These are phyloP conservation scores for Brenthis daphne DNA, from an alignment of 2,888 invertebrate species.

Conservation along the genomic window DNA sequence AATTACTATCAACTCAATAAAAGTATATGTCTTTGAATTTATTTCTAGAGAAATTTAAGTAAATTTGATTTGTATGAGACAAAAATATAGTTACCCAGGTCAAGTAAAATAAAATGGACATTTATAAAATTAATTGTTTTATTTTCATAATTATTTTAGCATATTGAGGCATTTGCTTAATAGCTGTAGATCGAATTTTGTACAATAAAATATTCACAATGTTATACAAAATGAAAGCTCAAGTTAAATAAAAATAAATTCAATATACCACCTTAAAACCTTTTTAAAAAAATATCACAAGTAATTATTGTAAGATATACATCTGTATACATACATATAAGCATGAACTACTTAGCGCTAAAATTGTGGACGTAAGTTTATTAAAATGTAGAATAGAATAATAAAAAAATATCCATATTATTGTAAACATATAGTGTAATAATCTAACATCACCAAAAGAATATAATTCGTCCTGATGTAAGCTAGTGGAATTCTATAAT, in stretches of 20 bases:
- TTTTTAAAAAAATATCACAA: slow-evolving; percentile 44
- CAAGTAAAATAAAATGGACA: slow-evolving; percentile 24
- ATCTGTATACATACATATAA: slow-evolving; percentile 30
- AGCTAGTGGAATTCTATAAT: slow-evolving; percentile 18
- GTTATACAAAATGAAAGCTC: slow-evolving; percentile 20
- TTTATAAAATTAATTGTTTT: slow-evolving; percentile 33
- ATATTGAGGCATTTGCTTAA: slow-evolving; percentile 33
- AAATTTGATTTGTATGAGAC: no score
- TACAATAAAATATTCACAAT: slow-evolving; percentile 27
- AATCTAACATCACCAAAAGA: slow-evolving; percentile 12
- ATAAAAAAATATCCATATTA: slow-evolving; percentile 13
- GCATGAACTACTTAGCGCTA: slow-evolving; percentile 36
- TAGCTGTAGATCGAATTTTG: slow-evolving; percentile 22
- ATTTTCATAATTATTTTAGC: slow-evolving; percentile 28
- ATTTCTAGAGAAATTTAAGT: no score
- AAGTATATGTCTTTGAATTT: no score
- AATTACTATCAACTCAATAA: no score
- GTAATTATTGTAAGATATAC: slow-evolving; percentile 39
- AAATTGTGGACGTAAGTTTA: slow-evolving; percentile 40
- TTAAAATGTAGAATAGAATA: slow-evolving; percentile 4
- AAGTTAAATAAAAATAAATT: slow-evolving; percentile 19
- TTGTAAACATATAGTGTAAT: neutral
- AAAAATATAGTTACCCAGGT: neutral
- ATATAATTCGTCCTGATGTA: slow-evolving; percentile 4
- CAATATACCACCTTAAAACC: slow-evolving; percentile 22